Conservation (phyloP, 2,888 invertebrate genomes). For the Machimus atricapillus region DNA sequence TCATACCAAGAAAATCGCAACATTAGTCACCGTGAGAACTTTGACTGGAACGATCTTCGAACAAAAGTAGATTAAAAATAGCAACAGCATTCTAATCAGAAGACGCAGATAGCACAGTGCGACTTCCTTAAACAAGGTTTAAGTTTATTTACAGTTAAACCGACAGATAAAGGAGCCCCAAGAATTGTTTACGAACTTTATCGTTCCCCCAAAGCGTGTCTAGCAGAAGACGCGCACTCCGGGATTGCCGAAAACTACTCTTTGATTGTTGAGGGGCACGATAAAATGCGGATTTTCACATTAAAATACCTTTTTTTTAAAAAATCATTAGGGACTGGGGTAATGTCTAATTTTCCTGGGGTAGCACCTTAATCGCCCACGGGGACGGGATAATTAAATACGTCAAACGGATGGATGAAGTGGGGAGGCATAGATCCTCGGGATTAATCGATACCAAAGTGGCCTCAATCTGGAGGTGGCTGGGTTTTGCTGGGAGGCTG, state of each 20-base stretch:
- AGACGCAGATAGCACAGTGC: background rate
- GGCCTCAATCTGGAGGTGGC: background rate
- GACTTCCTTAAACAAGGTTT: background rate
- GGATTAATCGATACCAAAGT: background rate
- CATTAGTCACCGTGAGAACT: background rate
- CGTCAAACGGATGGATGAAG: background rate
- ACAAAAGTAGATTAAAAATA: background rate
- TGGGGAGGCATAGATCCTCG: background rate
- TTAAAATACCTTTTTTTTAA: background rate
- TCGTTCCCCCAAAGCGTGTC: background rate
- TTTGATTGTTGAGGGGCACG: background rate
- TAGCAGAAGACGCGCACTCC: background rate
- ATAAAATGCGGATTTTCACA: background rate
- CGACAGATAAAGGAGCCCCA: background rate
- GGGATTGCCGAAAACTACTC: background rate
- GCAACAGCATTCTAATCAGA: background rate
- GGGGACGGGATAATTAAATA: background rate
- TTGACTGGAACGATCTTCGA: background rate
- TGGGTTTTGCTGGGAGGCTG: background rate
- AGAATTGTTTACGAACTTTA: background rate
- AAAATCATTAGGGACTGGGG: background rate
- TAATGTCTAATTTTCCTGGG: background rate
- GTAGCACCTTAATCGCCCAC: background rate
- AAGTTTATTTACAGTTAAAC: background rate
- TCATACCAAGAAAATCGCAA: background rate